Conservation (phyloP, 2,888 invertebrate species). For the Loripinus fragilis region DNA sequence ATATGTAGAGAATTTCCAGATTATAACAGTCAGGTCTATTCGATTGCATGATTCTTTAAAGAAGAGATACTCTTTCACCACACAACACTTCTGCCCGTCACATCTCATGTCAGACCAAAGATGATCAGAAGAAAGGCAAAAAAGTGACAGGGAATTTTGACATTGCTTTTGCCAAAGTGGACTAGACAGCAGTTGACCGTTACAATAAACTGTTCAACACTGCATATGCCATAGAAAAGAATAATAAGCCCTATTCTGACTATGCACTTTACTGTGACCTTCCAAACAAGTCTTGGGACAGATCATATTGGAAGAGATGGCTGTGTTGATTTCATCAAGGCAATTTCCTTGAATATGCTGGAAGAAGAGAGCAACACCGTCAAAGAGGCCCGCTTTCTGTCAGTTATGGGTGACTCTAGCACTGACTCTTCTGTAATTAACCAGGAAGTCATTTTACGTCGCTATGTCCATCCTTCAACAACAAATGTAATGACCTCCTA, state of each 20-base stretch:
- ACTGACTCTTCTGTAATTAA: slow-evolving; percentile 15
- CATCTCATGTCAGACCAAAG: not conserved
- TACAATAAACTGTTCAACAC: slow-evolving; percentile 23
- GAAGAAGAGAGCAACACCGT: not conserved
- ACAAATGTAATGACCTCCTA: not conserved
- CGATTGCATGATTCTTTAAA: slow-evolving; percentile 3
- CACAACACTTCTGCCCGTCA: slow-evolving; percentile 1
- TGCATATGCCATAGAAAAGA: slow-evolving; percentile 27
- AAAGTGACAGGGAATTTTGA: not conserved
- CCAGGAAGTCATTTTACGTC: slow-evolving; percentile 17
- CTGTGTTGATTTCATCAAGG: not conserved
- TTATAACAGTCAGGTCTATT: slow-evolving; percentile 1
- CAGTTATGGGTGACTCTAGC: not conserved
- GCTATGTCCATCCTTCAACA: not conserved
- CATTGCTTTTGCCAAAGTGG: slow-evolving; percentile 17
- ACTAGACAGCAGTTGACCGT: not conserved
- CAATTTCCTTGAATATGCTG: too few relatives aligned
- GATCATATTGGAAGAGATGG: not conserved
- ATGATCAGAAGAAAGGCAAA: slow-evolving; percentile 2
- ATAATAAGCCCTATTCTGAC: slow-evolving; percentile 25
- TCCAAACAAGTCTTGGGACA: slow-evolving; percentile 28
- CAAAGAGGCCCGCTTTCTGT: not conserved
- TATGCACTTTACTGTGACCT: slow-evolving; percentile 22
- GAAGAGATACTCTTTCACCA: slow-evolving; percentile 5
- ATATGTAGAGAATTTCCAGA: slow-evolving; percentile 2